Conservation (phyloP, 2,797 vertebrate genomes). For the Acrossocheilus fasciatus region DNA sequence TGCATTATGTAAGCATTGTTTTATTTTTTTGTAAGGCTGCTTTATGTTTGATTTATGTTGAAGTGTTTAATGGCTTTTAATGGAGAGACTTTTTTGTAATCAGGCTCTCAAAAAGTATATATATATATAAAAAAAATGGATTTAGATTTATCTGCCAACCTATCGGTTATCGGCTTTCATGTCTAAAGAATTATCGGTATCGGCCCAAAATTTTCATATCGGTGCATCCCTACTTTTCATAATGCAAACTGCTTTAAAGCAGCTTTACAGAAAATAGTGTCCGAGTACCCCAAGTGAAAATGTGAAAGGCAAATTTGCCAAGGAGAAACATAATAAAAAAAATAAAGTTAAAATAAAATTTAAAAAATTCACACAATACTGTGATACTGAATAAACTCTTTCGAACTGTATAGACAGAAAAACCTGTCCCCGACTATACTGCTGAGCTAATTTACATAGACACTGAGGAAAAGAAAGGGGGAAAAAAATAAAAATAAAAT, state of each 20-base stretch:
- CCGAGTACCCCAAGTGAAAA: not conserved
- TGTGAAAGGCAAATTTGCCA: not conserved
- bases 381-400: not conserved
- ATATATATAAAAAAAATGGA: too few relatives aligned
- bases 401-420: not conserved
- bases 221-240: not conserved
- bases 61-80: too few relatives aligned
- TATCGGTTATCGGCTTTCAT: too few relatives aligned
- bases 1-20: too few relatives aligned
- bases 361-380: not conserved
- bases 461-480: not conserved
- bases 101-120: too few relatives aligned
- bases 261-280: not conserved
- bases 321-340: not conserved
- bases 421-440: not conserved
- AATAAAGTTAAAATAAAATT: too few relatives aligned
- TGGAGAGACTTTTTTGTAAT: too few relatives aligned
- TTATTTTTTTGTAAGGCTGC: too few relatives aligned
- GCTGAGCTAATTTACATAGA: not conserved
- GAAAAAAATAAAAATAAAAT: not conserved
- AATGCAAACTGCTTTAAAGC: not conserved
- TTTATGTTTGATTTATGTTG: too few relatives aligned
- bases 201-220: too few relatives aligned
- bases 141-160: too few relatives aligned
- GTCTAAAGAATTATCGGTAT: too few relatives aligned